A percentile compares a stretch with the other conserved stretches of the same genome.
phyloP scores from a whole-genome alignment of 2,888 invertebrate genomes.

The Dolichopus griseipennis region DNA sequence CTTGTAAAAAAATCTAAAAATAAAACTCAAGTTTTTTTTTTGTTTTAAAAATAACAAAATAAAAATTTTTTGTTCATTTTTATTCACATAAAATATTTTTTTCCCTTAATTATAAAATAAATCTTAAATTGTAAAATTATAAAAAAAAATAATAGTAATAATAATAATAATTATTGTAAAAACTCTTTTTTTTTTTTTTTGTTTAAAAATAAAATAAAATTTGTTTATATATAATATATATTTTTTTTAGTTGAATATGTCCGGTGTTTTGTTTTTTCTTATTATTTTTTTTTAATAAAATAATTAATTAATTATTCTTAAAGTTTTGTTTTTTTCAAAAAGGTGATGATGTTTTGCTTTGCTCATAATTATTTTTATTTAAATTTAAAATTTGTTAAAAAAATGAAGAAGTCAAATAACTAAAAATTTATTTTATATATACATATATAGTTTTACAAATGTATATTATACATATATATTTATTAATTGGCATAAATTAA shows the following conservation, averaged over 20 bases:
- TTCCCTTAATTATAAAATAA: slow-evolving; percentile 2
- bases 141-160: not conserved
- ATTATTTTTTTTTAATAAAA: too few species aligned
- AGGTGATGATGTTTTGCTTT: too few species aligned
- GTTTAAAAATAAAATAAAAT: not conserved
- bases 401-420: too few species aligned
- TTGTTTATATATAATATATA: not conserved
- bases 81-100: slow-evolving; percentile 3
- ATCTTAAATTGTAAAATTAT: not conserved
- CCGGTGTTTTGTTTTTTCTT: not conserved
- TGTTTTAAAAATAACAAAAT: slow-evolving; percentile 6
- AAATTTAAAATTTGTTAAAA: too few species aligned
- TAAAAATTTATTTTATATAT: not conserved
- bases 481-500: slow-evolving; percentile 2
- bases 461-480: not conserved
- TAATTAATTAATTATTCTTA: too few species aligned
- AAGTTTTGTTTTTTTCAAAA: too few species aligned
- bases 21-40: not conserved
- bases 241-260: not conserved
- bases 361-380: too few species aligned
- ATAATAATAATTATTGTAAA: not conserved
- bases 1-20: too few species aligned
- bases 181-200: not conserved
- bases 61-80: slow-evolving; percentile 5
- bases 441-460: not conserved